Base-by-base conservation (phyloP, 2,888 invertebrate species). In the Diabrotica balteata region DNA sequence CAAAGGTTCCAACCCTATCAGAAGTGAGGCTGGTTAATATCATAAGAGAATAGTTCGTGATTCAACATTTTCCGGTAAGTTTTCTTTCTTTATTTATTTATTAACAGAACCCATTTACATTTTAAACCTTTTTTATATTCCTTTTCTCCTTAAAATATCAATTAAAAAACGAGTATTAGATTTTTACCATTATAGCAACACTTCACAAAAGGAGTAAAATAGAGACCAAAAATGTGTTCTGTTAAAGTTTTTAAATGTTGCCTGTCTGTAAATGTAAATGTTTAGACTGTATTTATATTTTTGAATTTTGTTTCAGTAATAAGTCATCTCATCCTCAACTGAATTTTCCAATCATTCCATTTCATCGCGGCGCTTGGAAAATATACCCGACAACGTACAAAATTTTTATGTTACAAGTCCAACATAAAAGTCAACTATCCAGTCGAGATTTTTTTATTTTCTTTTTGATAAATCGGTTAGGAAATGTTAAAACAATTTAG, bases 1-100 rank as follows among this genome's bases (percentile, higher is more conserved):
- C 93, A 93, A 86, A 91, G 94, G 90, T 93, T 93, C 88, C 93
- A 93, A 87, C 94, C 94, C 84, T 94, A 94, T 57, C 55, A 57
- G 11, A 57, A 57, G 55, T 57, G 45, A 57, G 43, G 17, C 32
- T 32, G 55, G 55, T 44, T 45, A 57, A 17, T 45, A 32, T 44
- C 43, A 44, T 44, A 44, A 57, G 47, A 47, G 47, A 44, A 53
- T 54, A 57, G 51, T 69, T 71, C 69, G 68, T 73, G 72, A 73
- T 72, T 73, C 65, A 54, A 60, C 63, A 70, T 66, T 58, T 69
- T 70, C 58, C 71, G 69, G 68, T 72, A 58, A 66, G 71, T 66
- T 47, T 11, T 44, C 8, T 8, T 11, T 45, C 7, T 1, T 44
- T 17, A 8, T 17, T 17, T 17, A 17, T 17, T 17, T 17, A 17